Evolutionary conservation across 2,113 vertebrate genomes (phyloP).

Genomic region (Cervus canadensis): DNA sequence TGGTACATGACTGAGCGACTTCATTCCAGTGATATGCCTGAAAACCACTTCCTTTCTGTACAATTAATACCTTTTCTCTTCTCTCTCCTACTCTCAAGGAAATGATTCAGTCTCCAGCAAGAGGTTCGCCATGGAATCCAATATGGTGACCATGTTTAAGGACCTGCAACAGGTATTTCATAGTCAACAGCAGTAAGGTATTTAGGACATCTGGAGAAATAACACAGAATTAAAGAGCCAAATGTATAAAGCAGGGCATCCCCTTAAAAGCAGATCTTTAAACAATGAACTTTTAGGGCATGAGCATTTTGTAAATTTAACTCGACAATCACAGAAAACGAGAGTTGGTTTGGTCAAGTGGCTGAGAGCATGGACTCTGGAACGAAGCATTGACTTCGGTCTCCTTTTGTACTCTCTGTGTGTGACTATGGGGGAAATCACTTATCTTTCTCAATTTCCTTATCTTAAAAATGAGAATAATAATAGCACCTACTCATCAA

Average conservation of each 20-base stretch:
- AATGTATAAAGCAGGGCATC: not conserved
- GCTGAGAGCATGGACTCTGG: not conserved
- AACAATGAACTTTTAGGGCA: not conserved
- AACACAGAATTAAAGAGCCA: not conserved
- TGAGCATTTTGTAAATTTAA: not conserved
- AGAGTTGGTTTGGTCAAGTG: not conserved
- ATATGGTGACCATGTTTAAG: not conserved
- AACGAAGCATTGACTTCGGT: not conserved
- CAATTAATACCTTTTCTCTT: not conserved
- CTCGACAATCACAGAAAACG: not conserved
- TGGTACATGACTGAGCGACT: not conserved
- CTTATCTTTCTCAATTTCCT: not conserved
- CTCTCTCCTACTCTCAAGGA: not conserved
- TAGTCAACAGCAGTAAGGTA: not conserved
- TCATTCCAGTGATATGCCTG: not conserved
- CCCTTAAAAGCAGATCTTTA: not conserved
- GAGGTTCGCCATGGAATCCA: not conserved
- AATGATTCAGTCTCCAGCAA: not conserved
- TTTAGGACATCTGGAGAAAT: not conserved
- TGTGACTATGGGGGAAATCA: not conserved
- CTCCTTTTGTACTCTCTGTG: not conserved
- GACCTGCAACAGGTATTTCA: not conserved
- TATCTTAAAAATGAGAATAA: not conserved
- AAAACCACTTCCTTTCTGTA: not conserved
- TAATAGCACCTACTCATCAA: not conserved